Conservation (phyloP, 2,797 vertebrate species). For the Eupleurogrammus muticus region DNA sequence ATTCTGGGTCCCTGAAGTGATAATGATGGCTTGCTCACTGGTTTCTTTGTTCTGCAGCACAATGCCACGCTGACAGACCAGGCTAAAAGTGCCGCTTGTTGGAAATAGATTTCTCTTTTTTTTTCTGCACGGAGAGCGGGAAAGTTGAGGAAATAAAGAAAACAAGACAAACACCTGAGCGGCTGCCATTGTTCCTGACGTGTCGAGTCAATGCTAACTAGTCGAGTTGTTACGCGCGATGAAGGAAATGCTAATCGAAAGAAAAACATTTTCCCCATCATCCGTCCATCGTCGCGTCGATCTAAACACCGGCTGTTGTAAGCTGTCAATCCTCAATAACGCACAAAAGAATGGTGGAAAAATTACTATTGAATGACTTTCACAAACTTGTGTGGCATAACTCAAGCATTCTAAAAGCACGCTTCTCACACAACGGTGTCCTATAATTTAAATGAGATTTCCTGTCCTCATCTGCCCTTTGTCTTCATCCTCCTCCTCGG, state of each 20-base stretch:
- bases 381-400: not conserved
- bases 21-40: conserved; percentile 66
- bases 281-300: not conserved
- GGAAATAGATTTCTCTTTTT: conserved; percentile 25
- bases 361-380: not conserved
- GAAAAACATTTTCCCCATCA: not conserved
- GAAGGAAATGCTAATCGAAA: conserved; percentile 1
- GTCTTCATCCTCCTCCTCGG: not conserved
- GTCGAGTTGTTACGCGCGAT: not conserved
- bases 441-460: not conserved
- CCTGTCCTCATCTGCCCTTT: too few species aligned
- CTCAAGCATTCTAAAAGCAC: not conserved
- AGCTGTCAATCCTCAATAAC: not conserved
- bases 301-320: not conserved
- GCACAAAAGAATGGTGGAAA: not conserved
- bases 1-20: conserved; percentile 66
- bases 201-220: not conserved
- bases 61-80: conserved; percentile 52
- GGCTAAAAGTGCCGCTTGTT: conserved; percentile 35
- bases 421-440: not conserved
- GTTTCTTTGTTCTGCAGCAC: conserved; percentile 65
- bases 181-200: not conserved
- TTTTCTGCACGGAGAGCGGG: conserved; percentile 1
- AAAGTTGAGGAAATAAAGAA: conserved; percentile 34
- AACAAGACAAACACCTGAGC: conserved; percentile 2